Evolutionary conservation across 30 jellyfish, hydroid and myxozoan genomes (phyloP).

Genomic region (Catostylus mosaicus): DNA sequence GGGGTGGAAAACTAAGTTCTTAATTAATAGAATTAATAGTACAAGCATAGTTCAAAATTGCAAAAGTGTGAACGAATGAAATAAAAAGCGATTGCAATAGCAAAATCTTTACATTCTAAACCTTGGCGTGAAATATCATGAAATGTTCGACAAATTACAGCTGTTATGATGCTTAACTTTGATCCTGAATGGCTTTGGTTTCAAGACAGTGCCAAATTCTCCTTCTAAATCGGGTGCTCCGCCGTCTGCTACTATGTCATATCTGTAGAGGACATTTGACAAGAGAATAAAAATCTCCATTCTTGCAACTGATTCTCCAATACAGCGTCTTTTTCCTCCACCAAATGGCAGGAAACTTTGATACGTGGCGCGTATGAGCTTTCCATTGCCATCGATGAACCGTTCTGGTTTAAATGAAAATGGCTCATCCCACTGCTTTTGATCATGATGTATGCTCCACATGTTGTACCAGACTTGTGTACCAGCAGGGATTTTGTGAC

Average conservation of each 20-base stretch:
- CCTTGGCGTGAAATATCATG: no score
- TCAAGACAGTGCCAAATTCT: background rate
- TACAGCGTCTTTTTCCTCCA: slow-evolving; percentile 86
- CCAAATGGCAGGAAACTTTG: slow-evolving; percentile 82
- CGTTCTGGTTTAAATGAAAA: slow-evolving; percentile 69
- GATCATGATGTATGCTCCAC: slow-evolving; percentile 82
- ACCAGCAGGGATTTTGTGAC: slow-evolving; percentile 56
- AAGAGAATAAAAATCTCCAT: background rate
- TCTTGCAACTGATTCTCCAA: slow-evolving; percentile 76
- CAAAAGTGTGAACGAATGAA: no score
- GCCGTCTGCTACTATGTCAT: background rate
- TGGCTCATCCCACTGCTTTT: slow-evolving; percentile 81
- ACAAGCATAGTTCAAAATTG: no score
- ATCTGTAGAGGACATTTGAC: slow-evolving; percentile 6
- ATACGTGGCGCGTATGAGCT: slow-evolving; percentile 45
- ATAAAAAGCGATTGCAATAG: no score
- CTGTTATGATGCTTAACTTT: background rate
- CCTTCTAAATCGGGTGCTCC: background rate
- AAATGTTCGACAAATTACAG: no score
- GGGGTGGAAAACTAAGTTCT: no score
- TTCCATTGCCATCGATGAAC: slow-evolving; percentile 67
- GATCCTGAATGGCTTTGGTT: slow-evolving; percentile 3
- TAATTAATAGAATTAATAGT: no score
- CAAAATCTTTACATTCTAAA: no score
- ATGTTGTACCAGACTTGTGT: slow-evolving; percentile 60